These are phyloP conservation scores for Hedychridium roseum DNA, from an alignment of 2,888 invertebrate genomes.

Conservation along the genomic window DNA sequence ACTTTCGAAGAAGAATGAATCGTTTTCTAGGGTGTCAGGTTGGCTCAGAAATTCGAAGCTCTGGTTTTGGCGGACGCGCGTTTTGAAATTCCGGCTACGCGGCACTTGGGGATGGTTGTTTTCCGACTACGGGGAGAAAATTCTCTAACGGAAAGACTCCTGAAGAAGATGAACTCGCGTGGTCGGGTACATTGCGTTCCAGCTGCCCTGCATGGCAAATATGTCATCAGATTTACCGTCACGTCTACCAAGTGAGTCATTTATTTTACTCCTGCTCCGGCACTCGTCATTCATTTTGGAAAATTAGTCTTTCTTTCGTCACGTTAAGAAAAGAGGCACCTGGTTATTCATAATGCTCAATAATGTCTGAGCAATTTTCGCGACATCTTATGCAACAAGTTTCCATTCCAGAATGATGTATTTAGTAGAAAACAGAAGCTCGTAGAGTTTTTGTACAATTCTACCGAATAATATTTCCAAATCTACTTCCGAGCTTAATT, in stretches of 20 bases:
- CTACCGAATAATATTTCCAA: too few relatives aligned
- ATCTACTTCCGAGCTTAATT: too few relatives aligned
- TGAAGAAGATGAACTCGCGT: constrained; percentile 86
- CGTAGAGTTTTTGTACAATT: too few relatives aligned
- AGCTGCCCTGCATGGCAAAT: constrained; percentile 87
- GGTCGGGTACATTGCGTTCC: constrained; percentile 95
- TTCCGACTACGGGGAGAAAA: constrained; percentile 89
- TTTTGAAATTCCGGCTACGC: constrained; percentile 88
- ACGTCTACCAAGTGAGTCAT: constrained; percentile 77
- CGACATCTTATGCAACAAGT: too few relatives aligned
- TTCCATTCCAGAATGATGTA: too few relatives aligned
- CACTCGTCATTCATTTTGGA: too few relatives aligned
- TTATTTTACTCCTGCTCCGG: neutral
- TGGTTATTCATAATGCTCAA: too few relatives aligned
- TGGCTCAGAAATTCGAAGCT: constrained; percentile 91
- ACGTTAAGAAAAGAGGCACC: too few relatives aligned
- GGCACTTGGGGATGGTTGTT: constrained; percentile 89
- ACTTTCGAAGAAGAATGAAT: too few relatives aligned
- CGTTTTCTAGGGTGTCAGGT: constrained; percentile 80
- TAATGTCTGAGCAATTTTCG: too few relatives aligned
- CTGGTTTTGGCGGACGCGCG: constrained; percentile 82
- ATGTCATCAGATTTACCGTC: constrained; percentile 92
- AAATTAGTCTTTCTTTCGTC: too few relatives aligned
- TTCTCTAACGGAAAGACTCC: constrained; percentile 84
- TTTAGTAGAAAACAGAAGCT: too few relatives aligned